Evolutionary conservation across 2,888 invertebrate genomes (phyloP).

Genomic region (Altica lythri): DNA sequence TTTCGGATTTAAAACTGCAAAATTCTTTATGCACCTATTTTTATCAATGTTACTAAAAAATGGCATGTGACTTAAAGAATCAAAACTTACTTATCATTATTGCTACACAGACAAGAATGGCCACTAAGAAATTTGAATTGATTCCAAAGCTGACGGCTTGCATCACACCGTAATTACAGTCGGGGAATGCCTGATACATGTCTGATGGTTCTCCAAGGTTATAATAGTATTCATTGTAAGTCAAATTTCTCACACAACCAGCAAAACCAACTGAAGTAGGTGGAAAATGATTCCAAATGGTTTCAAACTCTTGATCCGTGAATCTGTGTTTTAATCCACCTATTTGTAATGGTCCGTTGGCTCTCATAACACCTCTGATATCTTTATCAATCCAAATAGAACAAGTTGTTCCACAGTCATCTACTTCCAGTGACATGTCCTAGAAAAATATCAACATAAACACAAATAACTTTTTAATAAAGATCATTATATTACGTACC

Average conservation of each 20-base stretch:
- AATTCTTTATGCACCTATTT: too few species aligned
- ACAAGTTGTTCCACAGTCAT: constrained; percentile 54
- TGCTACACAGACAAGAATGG: constrained; percentile 86
- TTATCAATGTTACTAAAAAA: too few species aligned
- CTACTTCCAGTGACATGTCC: constrained; percentile 53
- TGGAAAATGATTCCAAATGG: constrained; percentile 74
- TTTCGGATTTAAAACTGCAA: too few species aligned
- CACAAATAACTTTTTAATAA: not conserved
- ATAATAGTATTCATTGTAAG: constrained; percentile 85
- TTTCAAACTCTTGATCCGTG: constrained; percentile 63
- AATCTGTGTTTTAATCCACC: constrained; percentile 76
- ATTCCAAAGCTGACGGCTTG: constrained; percentile 82
- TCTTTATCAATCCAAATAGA: constrained; percentile 47
- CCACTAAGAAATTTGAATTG: constrained; percentile 85
- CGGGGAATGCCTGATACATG: constrained; percentile 67
- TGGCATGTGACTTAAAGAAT: too few species aligned
- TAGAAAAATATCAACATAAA: constrained; percentile 48
- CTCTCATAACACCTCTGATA: constrained; percentile 56
- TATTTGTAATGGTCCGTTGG: constrained; percentile 87
- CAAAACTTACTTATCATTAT: constrained; percentile 76
- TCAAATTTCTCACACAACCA: constrained; percentile 91
- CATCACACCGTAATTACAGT: constrained; percentile 74
- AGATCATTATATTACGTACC: constrained; percentile 37
- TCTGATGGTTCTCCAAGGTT: constrained; percentile 84
- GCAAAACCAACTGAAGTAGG: constrained; percentile 73